These are phyloP conservation scores for Atopsyche davidsoni DNA, from an alignment of 1,140 invertebrate species.

Conservation along the genomic window DNA sequence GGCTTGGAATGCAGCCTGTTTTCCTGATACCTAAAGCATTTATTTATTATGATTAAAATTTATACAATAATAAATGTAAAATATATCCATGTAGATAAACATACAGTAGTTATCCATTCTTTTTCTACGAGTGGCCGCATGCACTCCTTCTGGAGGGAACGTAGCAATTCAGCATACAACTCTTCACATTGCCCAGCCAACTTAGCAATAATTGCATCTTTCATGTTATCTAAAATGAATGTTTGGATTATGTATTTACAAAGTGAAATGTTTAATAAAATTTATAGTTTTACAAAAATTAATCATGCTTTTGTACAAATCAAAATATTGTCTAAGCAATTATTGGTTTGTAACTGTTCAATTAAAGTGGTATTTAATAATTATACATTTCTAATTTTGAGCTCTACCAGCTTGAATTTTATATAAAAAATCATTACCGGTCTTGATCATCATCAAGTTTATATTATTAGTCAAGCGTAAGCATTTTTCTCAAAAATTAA, in stretches of 20 bases:
- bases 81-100: too few species aligned
- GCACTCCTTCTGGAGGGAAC: constrained; percentile 80
- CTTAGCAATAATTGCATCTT: constrained; percentile 86
- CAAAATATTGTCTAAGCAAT: too few species aligned
- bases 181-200: constrained; percentile 89
- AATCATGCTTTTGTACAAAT: too few species aligned
- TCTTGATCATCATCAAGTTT: too few species aligned
- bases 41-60: neutral
- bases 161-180: constrained; percentile 85
- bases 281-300: too few species aligned
- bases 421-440: too few species aligned
- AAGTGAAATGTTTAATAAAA: constrained; percentile 1
- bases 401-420: too few species aligned
- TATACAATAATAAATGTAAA: constrained; percentile 2
- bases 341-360: too few species aligned
- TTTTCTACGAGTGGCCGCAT: constrained; percentile 83
- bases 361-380: too few species aligned
- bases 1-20: constrained; percentile 83
- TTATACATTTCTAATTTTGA: too few species aligned
- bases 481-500: too few species aligned
- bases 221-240: constrained; percentile 81
- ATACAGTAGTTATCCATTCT: constrained; percentile 72
- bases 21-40: constrained; percentile 66
- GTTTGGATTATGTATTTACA: constrained; percentile 21
- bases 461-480: too few species aligned